phyloP scores from a whole-genome alignment of 2,113 vertebrate genomes.

The Odontophorus gujanensis region DNA sequence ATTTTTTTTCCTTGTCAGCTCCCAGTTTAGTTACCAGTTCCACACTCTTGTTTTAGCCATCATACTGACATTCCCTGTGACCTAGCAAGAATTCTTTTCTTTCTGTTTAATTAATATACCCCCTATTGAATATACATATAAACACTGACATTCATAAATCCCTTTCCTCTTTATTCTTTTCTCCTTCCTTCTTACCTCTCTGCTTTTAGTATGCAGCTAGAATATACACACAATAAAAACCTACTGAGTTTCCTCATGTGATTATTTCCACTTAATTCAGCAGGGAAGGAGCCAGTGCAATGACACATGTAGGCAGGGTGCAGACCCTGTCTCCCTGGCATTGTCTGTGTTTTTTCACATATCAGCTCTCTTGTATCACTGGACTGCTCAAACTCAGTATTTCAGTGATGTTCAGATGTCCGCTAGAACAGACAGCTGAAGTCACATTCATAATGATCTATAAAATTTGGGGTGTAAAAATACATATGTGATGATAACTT shows the following conservation, averaged over 20 bases:
- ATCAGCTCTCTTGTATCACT: neutral
- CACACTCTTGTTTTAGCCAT: neutral
- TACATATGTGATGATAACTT: neutral
- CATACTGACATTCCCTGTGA: neutral
- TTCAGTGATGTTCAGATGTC: neutral
- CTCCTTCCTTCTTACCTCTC: neutral
- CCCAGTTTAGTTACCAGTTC: neutral
- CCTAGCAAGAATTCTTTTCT: neutral
- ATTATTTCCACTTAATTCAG: constrained; percentile 54
- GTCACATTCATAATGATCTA: constrained; percentile 5
- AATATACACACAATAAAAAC: constrained; percentile 29
- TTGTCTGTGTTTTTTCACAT: neutral
- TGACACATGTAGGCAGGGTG: constrained; percentile 19
- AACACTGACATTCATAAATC: neutral
- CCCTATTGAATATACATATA: neutral
- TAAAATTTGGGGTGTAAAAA: neutral
- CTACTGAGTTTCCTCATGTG: constrained; percentile 42
- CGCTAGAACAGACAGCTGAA: neutral
- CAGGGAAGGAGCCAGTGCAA: constrained; percentile 32
- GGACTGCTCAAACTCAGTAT: neutral
- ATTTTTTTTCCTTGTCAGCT: neutral
- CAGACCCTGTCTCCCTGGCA: constrained; percentile 6
- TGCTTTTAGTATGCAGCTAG: neutral
- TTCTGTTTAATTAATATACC: neutral
- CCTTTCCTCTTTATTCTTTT: neutral